Base-by-base conservation (phyloP, 2,113 vertebrate genomes). In the Thalassarche chlororhynchos region DNA sequence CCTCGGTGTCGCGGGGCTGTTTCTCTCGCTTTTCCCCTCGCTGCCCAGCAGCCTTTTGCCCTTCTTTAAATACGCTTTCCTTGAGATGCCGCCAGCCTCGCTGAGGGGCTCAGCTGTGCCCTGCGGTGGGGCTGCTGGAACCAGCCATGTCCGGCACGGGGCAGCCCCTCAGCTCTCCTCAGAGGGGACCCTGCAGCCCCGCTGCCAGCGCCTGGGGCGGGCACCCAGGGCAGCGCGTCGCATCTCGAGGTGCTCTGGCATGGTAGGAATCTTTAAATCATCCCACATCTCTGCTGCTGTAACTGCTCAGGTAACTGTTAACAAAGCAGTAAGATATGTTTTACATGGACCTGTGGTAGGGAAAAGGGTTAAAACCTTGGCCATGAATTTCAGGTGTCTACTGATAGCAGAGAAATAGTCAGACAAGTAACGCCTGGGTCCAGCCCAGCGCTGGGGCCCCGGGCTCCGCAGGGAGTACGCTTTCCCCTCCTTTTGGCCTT, bases 171-270 rank as follows among this genome's bases (percentile, higher is more conserved):
- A 4, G 44, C 55, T n/a, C 18, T 26, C 23, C 83, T 75, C 44
- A 32, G 51, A 38, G n/a, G 42, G 8, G 5, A 17, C 32, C 7
- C 40, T 12, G 12, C 28, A 18, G 17, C 26, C 23, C 12, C 3
- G 32, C 66, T 8, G 18, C 55, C 25, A 1, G 31, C 8, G 4
- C 52, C 8, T 4, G 19, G 11, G 8, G 10, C 11, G 2, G n/a
- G n/a, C 47, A 17, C 24, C 7, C 31, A 3, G 38, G 2, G 2
- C 31, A 14, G 62, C 4, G 25, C 3, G 1, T 72, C 5, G 1
- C 9, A 2, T 20, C 18, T 60, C 3, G 3, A 49, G n/a, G 42
- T 1, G 1, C 24, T 26, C 34, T 17, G 21, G 4, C 6, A 0
- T 5, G 29, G 25, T 8, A 7, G 18, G 29, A 47, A 32, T 24